Conservation (phyloP, 1,140 invertebrate species). For the Pinna nobilis region DNA sequence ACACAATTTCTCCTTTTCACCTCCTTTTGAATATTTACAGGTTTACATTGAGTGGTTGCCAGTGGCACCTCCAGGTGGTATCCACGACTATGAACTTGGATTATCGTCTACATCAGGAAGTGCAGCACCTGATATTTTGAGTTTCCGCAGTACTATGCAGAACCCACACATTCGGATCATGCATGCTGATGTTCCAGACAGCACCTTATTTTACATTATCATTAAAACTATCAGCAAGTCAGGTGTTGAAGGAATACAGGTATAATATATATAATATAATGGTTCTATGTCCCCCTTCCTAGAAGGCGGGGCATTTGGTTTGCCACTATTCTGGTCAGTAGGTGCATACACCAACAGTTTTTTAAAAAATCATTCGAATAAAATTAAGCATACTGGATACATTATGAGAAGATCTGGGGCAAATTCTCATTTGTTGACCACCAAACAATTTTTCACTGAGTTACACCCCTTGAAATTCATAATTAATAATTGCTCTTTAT, state of each 20-base stretch:
- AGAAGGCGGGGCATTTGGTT: no score
- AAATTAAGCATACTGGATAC: background rate
- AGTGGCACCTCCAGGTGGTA: background rate
- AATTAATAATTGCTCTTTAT: no score
- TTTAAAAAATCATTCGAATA: background rate
- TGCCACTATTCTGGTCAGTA: no score
- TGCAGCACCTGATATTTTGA: conserved; percentile 38
- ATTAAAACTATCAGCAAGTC: conserved; percentile 47
- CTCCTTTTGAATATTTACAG: background rate
- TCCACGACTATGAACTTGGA: conserved; percentile 48
- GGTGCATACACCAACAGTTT: no score
- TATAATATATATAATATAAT: conserved; percentile 6
- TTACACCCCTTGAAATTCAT: no score
- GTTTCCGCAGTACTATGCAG: conserved; percentile 36
- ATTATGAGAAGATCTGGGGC: background rate
- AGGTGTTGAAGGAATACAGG: conserved; percentile 28
- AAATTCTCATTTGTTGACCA: no score
- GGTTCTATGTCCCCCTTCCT: no score
- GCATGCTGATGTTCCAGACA: conserved; percentile 40
- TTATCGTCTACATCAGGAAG: conserved; percentile 31
- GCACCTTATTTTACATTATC: conserved; percentile 39
- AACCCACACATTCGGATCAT: conserved; percentile 22
- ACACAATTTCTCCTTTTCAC: background rate
- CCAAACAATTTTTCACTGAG: no score
- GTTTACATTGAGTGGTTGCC: conserved; percentile 9